Conservation (phyloP, 2,113 vertebrate species). For the human region GRCh38 chr9:91908501-91909000, state of each 20-base stretch:
- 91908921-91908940: neutral
- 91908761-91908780: conserved; percentile 61
- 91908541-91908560: neutral
- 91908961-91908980: neutral
- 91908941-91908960: neutral
- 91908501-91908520: neutral
- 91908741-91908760: conserved; percentile 36
- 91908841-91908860: conserved; percentile 63
- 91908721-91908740: conserved; percentile 48
- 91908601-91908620: neutral
- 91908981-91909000: conserved; percentile 48
- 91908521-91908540: neutral
- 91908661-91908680: conserved; percentile 9
- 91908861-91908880: conserved; percentile 61
- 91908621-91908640: neutral
- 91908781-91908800: conserved; percentile 32
- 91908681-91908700: conserved; percentile 38
- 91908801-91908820: conserved; percentile 61
- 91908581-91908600: neutral
- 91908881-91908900: conserved; percentile 29
- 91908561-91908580: neutral
- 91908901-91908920: neutral
- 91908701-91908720: conserved; percentile 56
- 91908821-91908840: conserved; percentile 58
- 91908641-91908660: neutral